Percentiles rank a stretch among this genome's conserved stretches.
Evolutionary conservation across 2,113 vertebrate species (phyloP).

Genomic region (Platysteira castanea): DNA sequence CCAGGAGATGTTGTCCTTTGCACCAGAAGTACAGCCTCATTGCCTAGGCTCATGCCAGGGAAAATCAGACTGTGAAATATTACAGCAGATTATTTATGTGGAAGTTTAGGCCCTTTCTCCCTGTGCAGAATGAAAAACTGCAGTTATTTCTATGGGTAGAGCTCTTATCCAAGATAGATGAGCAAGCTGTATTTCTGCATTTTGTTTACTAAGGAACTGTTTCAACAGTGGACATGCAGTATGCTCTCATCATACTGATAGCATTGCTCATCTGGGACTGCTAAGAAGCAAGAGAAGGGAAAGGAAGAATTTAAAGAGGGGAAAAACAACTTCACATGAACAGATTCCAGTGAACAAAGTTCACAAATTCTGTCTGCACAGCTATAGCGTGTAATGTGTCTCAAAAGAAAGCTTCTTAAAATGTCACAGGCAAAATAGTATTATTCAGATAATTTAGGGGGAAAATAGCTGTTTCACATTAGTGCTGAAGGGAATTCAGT

Average conservation of each 20-base stretch:
- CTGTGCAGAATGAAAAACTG: neutral
- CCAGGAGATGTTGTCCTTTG: neutral
- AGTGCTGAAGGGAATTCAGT: neutral
- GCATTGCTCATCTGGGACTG: neutral
- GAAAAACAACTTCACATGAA: neutral
- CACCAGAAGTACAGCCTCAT: neutral
- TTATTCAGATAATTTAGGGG: neutral
- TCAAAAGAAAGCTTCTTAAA: conserved; percentile 16
- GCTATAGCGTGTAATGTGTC: neutral
- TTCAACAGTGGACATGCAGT: neutral
- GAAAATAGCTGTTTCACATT: neutral
- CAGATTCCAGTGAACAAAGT: neutral
- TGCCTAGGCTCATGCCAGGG: neutral
- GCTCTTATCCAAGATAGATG: neutral
- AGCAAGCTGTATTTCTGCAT: neutral
- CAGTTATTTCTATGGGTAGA: neutral
- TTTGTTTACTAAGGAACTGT: neutral
- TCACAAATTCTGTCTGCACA: neutral
- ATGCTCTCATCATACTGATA: neutral
- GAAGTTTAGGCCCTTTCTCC: neutral
- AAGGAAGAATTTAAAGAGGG: neutral
- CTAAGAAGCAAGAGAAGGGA: neutral
- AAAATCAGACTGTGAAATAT: neutral
- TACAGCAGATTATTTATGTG: neutral
- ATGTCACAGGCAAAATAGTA: neutral